Percentiles rank a stretch among this genome's conserved stretches.
These are phyloP conservation scores for Phytoseiulus persimilis DNA, from an alignment of 2,888 invertebrate genomes.

Conservation along the genomic window DNA sequence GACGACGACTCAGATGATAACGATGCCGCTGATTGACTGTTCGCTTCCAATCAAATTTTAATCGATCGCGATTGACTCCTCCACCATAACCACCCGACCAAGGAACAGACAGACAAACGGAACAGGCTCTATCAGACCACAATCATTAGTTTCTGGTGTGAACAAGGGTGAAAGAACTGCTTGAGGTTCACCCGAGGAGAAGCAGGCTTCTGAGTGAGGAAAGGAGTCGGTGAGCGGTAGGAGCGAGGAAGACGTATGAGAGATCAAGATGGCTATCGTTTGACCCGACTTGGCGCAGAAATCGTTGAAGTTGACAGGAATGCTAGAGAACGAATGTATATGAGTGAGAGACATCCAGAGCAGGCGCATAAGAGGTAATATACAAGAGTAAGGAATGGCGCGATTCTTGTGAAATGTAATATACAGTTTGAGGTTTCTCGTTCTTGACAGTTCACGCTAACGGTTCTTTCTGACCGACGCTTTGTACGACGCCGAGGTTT, in stretches of 20 bases:
- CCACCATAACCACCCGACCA: background rate
- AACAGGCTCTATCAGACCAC: too few species aligned
- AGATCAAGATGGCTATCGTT: too few species aligned
- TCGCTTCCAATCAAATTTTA: background rate
- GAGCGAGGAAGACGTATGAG: too few species aligned
- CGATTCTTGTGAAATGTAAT: background rate
- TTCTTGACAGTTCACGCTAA: background rate
- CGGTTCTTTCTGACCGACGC: background rate
- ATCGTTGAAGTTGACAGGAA: too few species aligned
- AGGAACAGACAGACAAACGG: background rate
- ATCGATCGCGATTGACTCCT: background rate
- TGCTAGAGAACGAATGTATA: background rate
- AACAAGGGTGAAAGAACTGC: too few species aligned
- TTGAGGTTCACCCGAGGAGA: too few species aligned
- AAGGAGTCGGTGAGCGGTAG: too few species aligned
- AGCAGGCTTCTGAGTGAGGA: too few species aligned
- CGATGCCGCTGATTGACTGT: constrained; percentile 13
- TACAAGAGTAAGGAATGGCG: background rate
- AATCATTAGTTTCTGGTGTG: too few species aligned
- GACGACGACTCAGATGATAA: constrained; percentile 26
- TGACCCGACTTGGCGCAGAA: too few species aligned
- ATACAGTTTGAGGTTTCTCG: background rate
- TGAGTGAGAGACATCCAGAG: background rate
- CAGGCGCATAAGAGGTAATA: background rate
- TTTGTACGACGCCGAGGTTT: background rate